Conservation (phyloP, 2,797 vertebrate genomes). For the Bradypus variegatus region DNA sequence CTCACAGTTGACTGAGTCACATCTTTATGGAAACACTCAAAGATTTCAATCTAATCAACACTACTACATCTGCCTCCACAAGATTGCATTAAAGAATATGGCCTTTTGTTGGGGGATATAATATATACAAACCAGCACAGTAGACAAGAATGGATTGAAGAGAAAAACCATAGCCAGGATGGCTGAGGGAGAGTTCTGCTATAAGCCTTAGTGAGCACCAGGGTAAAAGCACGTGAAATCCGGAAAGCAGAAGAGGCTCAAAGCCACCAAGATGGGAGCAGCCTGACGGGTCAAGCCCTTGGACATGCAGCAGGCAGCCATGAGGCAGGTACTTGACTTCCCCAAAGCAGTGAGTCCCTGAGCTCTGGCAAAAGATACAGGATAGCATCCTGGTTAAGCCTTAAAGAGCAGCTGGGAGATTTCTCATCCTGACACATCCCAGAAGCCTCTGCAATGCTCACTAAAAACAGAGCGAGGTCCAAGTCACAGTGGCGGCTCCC, state of each 20-base stretch:
- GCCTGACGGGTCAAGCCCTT: background rate
- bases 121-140: no score
- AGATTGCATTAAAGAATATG: no score
- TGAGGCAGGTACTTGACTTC: background rate
- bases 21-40: no score
- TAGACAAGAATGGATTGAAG: background rate
- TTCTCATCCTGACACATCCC: no score
- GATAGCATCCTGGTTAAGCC: background rate
- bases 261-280: background rate
- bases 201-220: background rate
- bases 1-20: no score
- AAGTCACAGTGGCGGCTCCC: background rate
- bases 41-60: no score
- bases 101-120: no score
- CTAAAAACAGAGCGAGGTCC: background rate
- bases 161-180: background rate
- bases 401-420: background rate
- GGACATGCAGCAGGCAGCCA: rapidly evolving
- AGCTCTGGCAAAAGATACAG: rapidly evolving
- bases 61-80: no score
- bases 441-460: background rate
- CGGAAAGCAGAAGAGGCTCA: background rate
- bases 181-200: background rate
- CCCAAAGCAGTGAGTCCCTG: background rate
- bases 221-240: background rate